Evolutionary conservation across 2,113 vertebrate genomes (phyloP).

Genomic region (Cranoglanis bouderius): DNA sequence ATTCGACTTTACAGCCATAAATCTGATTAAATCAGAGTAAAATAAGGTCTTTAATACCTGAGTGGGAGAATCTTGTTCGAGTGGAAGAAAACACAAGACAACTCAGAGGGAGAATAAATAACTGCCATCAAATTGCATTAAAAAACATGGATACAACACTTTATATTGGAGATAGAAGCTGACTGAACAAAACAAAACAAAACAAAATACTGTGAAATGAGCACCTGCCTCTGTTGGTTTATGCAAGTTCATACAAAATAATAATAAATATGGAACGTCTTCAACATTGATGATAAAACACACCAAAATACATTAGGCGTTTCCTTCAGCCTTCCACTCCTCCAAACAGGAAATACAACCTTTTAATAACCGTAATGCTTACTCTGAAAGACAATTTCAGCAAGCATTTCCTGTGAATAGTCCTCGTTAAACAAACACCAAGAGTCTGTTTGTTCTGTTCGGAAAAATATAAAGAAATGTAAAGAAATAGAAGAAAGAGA

Average conservation of each 20-base stretch:
- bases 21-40: background rate
- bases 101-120: constrained; percentile 12
- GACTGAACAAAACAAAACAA: constrained; percentile 13
- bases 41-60: background rate
- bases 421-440: background rate
- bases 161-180: constrained; percentile 11
- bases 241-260: constrained; percentile 35
- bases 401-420: constrained; percentile 47
- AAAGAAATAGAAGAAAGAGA: constrained; percentile 53
- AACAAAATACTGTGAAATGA: constrained; percentile 31
- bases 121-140: constrained; percentile 36
- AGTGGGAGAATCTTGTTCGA: background rate
- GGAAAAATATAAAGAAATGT: constrained; percentile 54
- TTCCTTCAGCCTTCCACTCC: background rate
- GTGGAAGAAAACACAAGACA: constrained; percentile 14
- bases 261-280: constrained; percentile 49
- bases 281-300: constrained; percentile 35
- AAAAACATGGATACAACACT: constrained; percentile 34
- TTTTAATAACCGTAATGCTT: constrained; percentile 23
- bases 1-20: background rate
- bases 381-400: constrained; percentile 62
- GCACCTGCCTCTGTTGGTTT: constrained; percentile 12
- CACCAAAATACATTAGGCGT: constrained; percentile 13
- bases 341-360: background rate
- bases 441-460: constrained; percentile 50